Evolutionary conservation across 2,797 vertebrate species (phyloP).

Genomic region (Pseudochaenichthys georgianus): DNA sequence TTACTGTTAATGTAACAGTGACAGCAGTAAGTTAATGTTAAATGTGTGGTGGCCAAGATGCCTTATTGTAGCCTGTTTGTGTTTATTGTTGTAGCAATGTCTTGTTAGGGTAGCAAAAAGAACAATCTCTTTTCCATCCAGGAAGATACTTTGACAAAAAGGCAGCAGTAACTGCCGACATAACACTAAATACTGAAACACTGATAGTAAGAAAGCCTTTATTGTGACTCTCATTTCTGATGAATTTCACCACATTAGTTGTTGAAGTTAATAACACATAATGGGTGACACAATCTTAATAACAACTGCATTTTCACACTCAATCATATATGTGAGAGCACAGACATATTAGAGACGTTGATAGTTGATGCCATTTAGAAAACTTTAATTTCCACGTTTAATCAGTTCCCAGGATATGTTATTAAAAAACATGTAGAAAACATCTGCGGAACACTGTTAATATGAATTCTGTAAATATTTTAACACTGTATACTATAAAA

Average conservation of each 20-base stretch:
- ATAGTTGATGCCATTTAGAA: background rate
- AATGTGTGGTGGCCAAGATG: background rate
- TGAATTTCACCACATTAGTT: background rate
- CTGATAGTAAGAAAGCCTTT: background rate
- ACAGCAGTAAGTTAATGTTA: background rate
- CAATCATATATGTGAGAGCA: background rate
- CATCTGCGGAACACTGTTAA: background rate
- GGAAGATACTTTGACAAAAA: background rate
- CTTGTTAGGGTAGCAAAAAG: background rate
- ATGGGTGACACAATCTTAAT: too few relatives aligned
- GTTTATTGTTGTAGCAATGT: background rate
- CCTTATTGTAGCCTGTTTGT: background rate
- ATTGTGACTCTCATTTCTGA: background rate
- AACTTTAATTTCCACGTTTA: background rate
- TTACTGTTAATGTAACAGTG: background rate
- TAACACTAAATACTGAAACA: background rate
- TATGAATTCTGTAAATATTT: background rate
- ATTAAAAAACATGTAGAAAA: background rate
- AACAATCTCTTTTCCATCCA: background rate
- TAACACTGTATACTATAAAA: too few relatives aligned
- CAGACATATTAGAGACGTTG: background rate
- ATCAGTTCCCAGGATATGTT: background rate
- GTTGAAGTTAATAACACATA: background rate
- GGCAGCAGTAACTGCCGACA: background rate
- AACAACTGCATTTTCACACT: conserved; percentile 3